A percentile compares a stretch with the other conserved stretches of the same genome.
Conservation (phyloP, 2,113 vertebrate species). For the Syngnathus typhle region DNA sequence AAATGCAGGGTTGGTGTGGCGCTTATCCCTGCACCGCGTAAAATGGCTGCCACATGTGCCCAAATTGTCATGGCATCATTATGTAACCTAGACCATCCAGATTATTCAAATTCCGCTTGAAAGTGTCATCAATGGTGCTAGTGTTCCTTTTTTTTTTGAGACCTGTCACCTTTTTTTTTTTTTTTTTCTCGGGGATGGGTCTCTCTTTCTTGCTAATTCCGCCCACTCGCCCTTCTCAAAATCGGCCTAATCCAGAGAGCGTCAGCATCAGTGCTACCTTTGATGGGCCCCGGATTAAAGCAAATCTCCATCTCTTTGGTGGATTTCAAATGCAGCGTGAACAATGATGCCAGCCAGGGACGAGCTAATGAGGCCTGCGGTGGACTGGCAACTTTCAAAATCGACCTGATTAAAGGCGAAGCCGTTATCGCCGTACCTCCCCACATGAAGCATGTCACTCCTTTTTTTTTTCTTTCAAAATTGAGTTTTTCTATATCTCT, state of each 20-base stretch:
- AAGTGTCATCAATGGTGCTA: conserved; percentile 66
- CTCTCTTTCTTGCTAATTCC: conserved; percentile 28
- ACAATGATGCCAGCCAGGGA: conserved; percentile 85
- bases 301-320: conserved; percentile 87
- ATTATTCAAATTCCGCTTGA: conserved; percentile 73
- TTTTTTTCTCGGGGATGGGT: conserved; percentile 46
- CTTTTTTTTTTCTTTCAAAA: conserved; percentile 25
- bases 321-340: conserved; percentile 80
- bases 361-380: conserved; percentile 82
- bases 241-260: conserved; percentile 63
- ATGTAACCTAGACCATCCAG: conserved; percentile 71
- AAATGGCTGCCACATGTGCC: conserved; percentile 62
- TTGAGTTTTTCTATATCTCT: conserved; percentile 38
- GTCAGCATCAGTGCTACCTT: conserved; percentile 76
- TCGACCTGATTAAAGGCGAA: conserved; percentile 78
- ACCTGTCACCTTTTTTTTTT: conserved; percentile 61
- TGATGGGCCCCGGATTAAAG: conserved; percentile 85
- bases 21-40: conserved; percentile 65
- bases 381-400: conserved; percentile 78
- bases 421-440: conserved; percentile 47
- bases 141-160: conserved; percentile 49
- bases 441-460: conserved; percentile 10
- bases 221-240: conserved; percentile 23
- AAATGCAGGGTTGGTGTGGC: conserved; percentile 59
- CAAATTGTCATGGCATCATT: conserved; percentile 74